Evolutionary conservation across 1,140 invertebrate species (phyloP), one percentile per base, ranked within the genome.

Genomic region (Magallana gigas): DNA sequence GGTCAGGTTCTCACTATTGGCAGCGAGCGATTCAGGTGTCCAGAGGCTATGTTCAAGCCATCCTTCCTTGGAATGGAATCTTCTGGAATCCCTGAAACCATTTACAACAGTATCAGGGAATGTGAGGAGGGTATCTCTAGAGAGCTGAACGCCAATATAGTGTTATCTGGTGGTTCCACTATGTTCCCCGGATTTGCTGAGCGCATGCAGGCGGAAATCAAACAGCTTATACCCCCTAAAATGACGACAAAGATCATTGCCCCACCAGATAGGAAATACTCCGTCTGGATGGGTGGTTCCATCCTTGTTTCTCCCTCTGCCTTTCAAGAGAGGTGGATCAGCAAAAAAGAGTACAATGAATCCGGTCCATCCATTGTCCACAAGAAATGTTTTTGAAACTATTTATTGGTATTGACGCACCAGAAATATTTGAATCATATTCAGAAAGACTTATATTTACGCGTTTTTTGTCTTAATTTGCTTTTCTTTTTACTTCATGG

Each of bases 81-180:
- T 18, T 68, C 88, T 76, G 93, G 93, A 86, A 91, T 94, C 58
- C 93, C 93, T 68, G 92, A 94, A 82, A 92, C 98, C 90, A 97
- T 97, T 76, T 98, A 98, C 96, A 98, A 98, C 96, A 98, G 97
- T 89, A 76, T 85, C 23, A 85, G 94, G 93, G 92, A 93, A 62
- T 94, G 93, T 87, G 93, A 94, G 76, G 93, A 94, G 76, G 97
- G 98, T 92, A 98, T 98, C 95, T 96, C 97, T 94, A 98, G 96
- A 96, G 97, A 98, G 95, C 95, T 98, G 95, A 98, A 98, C 94
- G 97, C 97, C 95, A 98, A 98, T 96, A 98, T 97, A 90, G 62
- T 85, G n/a, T 29, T 85, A 12, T 71, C 98, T 88, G 98, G 98
- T 93, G 98, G 98, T 95, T 98, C 98, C 96, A 98, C 98, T 89